phyloP scores from a whole-genome alignment of 2,113 vertebrate genomes.

The Elgaria multicarinata region DNA sequence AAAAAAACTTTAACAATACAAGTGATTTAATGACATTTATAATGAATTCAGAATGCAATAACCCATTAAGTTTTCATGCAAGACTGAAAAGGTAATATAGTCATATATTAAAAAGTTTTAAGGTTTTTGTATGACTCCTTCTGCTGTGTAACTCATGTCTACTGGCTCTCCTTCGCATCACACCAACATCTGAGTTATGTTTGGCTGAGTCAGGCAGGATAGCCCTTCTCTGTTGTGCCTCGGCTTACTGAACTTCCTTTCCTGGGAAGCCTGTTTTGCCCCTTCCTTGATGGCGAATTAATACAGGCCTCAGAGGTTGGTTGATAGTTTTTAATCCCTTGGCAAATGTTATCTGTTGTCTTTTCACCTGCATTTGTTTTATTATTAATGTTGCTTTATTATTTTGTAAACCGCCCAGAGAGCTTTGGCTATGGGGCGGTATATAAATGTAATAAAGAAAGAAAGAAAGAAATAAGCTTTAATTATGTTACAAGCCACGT shows the following conservation, averaged over 20 bases:
- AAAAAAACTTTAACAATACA: background rate
- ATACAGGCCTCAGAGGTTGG: background rate
- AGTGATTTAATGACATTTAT: background rate
- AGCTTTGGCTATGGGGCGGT: too few species aligned
- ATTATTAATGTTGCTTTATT: background rate
- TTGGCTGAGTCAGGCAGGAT: too few species aligned
- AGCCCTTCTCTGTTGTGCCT: background rate
- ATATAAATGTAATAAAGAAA: too few species aligned
- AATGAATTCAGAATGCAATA: background rate
- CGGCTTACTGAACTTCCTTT: too few species aligned
- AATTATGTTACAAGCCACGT: background rate
- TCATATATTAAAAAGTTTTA: background rate
- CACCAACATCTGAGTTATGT: background rate
- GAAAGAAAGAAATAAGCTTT: too few species aligned
- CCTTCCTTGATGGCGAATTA: background rate
- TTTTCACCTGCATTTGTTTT: background rate
- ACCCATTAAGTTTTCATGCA: background rate
- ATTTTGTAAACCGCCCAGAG: too few species aligned
- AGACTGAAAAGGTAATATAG: background rate
- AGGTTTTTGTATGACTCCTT: background rate
- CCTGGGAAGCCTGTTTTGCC: background rate
- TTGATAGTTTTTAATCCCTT: background rate
- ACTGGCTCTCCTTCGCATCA: background rate
- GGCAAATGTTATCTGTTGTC: background rate
- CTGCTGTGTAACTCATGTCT: background rate